Percentiles rank a stretch among this genome's conserved stretches.
phyloP scores from a whole-genome alignment of 2,888 invertebrate genomes.

The Oxyteleia sp. region DNA sequence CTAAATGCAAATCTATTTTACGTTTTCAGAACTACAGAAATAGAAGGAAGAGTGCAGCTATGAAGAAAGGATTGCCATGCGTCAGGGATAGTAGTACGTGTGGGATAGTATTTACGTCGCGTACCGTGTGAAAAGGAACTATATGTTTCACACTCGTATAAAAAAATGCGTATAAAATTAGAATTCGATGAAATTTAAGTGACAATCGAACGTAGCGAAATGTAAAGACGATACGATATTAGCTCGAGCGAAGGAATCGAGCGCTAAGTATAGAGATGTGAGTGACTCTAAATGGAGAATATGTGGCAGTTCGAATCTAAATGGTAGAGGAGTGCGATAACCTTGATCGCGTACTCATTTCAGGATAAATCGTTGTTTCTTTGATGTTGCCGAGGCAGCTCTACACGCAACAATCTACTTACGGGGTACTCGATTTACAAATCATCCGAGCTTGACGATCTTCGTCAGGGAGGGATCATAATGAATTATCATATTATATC shows the following conservation, averaged over 20 bases:
- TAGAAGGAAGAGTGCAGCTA: slow-evolving; percentile 62
- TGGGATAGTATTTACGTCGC: slow-evolving; percentile 39
- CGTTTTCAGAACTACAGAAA: slow-evolving; percentile 15
- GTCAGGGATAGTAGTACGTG: slow-evolving; percentile 63
- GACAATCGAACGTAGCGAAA: slow-evolving; percentile 47
- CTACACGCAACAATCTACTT: slow-evolving; percentile 72
- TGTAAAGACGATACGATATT: slow-evolving; percentile 20
- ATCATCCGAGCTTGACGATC: slow-evolving; percentile 66
- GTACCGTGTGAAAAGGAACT: slow-evolving; percentile 58
- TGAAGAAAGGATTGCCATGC: slow-evolving; percentile 72
- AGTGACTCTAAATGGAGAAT: slow-evolving; percentile 63
- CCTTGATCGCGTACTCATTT: slow-evolving; percentile 73
- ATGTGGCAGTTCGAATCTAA: slow-evolving; percentile 69
- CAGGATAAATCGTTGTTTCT: slow-evolving; percentile 69
- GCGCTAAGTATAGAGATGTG: slow-evolving; percentile 40
- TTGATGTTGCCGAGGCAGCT: slow-evolving; percentile 71
- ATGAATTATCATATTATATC: slow-evolving; percentile 56
- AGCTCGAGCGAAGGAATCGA: slow-evolving; percentile 19
- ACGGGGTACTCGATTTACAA: slow-evolving; percentile 68
- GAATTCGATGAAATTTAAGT: slow-evolving; percentile 34
- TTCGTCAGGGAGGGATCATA: slow-evolving; percentile 65
- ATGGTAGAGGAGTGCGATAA: slow-evolving; percentile 69
- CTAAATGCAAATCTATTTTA: neutral
- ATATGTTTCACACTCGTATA: slow-evolving; percentile 22
- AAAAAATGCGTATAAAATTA: slow-evolving; percentile 31